These are phyloP conservation scores for Synchiropus splendidus DNA, from an alignment of 2,113 vertebrate genomes.

Conservation along the genomic window DNA sequence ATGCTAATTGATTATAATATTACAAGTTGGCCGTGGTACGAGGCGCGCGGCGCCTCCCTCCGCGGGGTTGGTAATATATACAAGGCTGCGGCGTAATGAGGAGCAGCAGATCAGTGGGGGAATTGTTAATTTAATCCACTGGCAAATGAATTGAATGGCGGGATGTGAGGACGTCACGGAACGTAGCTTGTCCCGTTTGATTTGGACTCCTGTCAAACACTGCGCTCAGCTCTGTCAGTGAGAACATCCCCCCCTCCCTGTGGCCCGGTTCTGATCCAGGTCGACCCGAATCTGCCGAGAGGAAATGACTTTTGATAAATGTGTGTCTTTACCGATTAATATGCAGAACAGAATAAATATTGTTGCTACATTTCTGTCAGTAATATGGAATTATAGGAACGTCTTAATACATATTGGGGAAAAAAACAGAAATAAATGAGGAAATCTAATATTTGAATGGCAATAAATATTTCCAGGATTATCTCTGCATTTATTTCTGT, in stretches of 20 bases:
- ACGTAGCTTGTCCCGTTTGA: conserved; percentile 31
- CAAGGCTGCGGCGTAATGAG: conserved; percentile 56
- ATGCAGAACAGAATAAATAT: no score
- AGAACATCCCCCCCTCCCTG: conserved; percentile 17
- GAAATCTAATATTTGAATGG: no score
- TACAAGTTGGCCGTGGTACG: conserved; percentile 50
- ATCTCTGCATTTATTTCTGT: no score
- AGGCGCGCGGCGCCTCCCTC: conserved; percentile 45
- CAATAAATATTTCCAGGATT: no score
- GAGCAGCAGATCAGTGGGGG: conserved; percentile 52
- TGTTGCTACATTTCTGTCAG: no score
- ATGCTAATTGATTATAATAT: conserved; percentile 65
- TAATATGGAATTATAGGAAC: no score
- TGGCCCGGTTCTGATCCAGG: conserved; percentile 33
- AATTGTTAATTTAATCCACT: conserved; percentile 61
- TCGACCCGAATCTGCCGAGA: conserved; percentile 1
- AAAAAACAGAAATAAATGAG: no score
- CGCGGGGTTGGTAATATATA: conserved; percentile 57
- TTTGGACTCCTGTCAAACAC: conserved; percentile 27
- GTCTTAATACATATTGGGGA: no score
- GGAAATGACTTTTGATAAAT: no score
- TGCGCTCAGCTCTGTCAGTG: conserved; percentile 30
- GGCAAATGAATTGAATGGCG: conserved; percentile 24
- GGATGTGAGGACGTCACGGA: conserved; percentile 14
- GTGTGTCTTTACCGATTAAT: no score